Evolutionary conservation across 2,113 vertebrate species (phyloP), one percentile per base, ranked within the genome.

Genomic region (Ammodytes dubius): DNA sequence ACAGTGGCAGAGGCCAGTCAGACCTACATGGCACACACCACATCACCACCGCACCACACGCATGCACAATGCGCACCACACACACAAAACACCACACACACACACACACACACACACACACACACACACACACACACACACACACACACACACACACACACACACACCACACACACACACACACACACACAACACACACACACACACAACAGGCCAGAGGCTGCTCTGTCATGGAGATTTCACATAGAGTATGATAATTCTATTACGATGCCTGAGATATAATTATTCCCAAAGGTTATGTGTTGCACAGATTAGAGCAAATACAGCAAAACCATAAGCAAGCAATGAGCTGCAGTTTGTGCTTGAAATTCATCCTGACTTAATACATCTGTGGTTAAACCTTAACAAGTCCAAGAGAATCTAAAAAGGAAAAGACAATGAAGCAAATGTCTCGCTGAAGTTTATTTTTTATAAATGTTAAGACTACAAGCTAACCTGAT

Each of bases 121-220:
- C 27, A 27, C 27, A 27, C 27, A 27, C 27, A 27, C 27, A 27
- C 27, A 27, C 27, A 27, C 27, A 27, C 27, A 27, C 27, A 27
- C 47, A 53, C 69, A 80, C 61, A 85, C 63, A 87, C 71, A 76
- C 56, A 73, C 49, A 57, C 60, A 56, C 56, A 68, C 53, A 71
- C 27, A 27, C 27, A 27, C 27, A 27, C 27, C 27, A 27, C 27
- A 27, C 27, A 27, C 27, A 27, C 27, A 27, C 27, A 27, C 27
- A 27, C 27, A 27, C 27, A 27, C 27, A 27, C 27, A 27, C 27
- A 27, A 53, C 69, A 80, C 61, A 85, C 63, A 87, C 71, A 76
- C 56, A 73, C 49, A 57, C 60, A 56, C 56, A 68, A 71, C 45
- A 57, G 9, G 11, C 27, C 70, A 37, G 65, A 57, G 12, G 14